phyloP scores from a whole-genome alignment of 2,113 vertebrate genomes.

The Herpetotheres cachinnans region DNA sequence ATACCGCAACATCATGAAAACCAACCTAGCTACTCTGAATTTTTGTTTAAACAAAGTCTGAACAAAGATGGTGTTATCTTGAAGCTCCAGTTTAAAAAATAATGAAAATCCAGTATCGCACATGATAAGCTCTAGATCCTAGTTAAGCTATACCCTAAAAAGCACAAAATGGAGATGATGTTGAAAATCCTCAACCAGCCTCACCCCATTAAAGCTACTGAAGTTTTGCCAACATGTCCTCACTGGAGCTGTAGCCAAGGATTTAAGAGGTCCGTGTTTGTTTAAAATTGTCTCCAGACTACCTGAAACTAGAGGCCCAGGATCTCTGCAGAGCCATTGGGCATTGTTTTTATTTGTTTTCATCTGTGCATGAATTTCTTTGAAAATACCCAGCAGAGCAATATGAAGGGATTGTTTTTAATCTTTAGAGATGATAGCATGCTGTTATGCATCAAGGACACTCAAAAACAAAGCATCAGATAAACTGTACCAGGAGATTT shows the following conservation, averaged over 20 bases:
- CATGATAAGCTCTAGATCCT: not conserved
- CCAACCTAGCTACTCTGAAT: not conserved
- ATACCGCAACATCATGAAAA: not conserved
- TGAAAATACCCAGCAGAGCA: slow-evolving; percentile 52
- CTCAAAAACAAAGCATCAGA: slow-evolving; percentile 37
- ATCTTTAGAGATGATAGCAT: slow-evolving; percentile 56
- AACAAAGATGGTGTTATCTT: not conserved
- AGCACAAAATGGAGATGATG: not conserved
- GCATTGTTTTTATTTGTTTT: slow-evolving; percentile 49
- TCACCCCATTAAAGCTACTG: not conserved
- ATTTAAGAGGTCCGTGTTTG: not conserved
- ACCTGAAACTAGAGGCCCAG: not conserved
- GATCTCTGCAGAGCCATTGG: slow-evolving; percentile 7
- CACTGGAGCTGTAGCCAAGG: not conserved
- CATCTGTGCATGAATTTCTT: slow-evolving; percentile 45
- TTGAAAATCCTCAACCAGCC: not conserved
- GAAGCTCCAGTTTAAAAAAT: not conserved
- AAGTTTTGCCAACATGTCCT: not conserved
- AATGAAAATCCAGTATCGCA: not conserved
- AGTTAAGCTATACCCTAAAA: not conserved
- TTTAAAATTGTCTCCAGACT: slow-evolving; percentile 27
- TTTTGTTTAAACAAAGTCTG: not conserved
- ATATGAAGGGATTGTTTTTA: slow-evolving; percentile 59
- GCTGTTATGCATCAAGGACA: slow-evolving; percentile 48
- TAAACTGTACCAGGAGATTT: slow-evolving; percentile 33